Evolutionary conservation across 2,113 vertebrate species (phyloP), one percentile per base, ranked within the genome.

Genomic region (Bungarus multicinctus): DNA sequence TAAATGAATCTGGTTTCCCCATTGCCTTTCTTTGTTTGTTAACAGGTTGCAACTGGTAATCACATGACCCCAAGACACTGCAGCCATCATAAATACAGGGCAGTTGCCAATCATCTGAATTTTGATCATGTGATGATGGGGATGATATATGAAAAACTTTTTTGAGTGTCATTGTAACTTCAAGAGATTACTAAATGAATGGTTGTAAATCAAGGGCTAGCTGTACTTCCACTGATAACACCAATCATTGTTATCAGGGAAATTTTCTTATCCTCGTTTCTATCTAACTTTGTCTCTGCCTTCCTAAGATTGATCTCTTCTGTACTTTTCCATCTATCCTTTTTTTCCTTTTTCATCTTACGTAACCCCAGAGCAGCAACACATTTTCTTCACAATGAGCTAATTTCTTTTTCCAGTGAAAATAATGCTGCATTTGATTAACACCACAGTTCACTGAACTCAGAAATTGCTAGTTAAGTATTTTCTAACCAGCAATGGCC

Each of bases 371-470:
- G 47, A 88, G 50, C 58, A 39, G 12, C 22, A 89, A 45, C 88
- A 57, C 89, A 52, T 10, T 4, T 91, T 81, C 20, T 81, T 93
- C 92, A 91, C 52, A 55, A 88, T 93, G 53, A 64, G 88, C 54
- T 27, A 89, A 55, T 91, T 94, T 95, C 85, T 91, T 94, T 90
- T 52, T 52, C 64, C 53, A 95, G 90, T 90, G 45, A 90, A 88
- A 90, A 96, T 87, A 47, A 93, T 16, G 74, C 89, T 94, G 92
- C 94, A 85, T 95, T 95, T 52, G 50, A 96, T 96, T 96, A 96
- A 95, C 89, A 94, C 94, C 94, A 95, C 86, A 96, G 69, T 94
- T 90, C 64, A 87, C 45, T 92, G 93, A 57, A 93, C 12, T 89
- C 88, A 85, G 74, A 94, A 96, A 95, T 88, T 27, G 25, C 88